phyloP scores from a whole-genome alignment of 1,140 invertebrate species.

The Trinorchestia longiramus region DNA sequence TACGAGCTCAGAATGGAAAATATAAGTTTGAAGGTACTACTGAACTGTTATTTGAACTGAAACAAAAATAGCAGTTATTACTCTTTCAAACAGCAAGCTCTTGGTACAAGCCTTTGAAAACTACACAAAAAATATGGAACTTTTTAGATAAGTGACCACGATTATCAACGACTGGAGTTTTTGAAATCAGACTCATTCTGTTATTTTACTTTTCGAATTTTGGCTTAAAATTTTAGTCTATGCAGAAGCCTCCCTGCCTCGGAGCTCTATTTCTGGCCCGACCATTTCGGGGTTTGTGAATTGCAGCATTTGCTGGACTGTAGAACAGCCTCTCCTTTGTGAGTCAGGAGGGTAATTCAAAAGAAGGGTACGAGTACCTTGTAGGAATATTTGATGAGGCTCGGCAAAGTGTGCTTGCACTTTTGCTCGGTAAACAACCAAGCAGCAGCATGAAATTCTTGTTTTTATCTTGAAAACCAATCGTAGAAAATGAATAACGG shows the following conservation, averaged over 20 bases:
- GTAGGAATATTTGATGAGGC: not conserved
- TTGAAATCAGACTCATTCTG: not conserved
- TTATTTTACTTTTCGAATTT: not conserved
- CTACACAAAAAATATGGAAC: not conserved
- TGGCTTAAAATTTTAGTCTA: not conserved
- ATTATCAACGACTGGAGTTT: not conserved
- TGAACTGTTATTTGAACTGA: no score
- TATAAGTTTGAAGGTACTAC: no score
- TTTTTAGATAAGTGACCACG: not conserved
- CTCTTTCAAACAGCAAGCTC: no score
- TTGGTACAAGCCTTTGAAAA: not conserved
- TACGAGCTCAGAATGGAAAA: no score
- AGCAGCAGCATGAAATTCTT: no score
- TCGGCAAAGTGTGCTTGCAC: not conserved
- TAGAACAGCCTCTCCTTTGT: not conserved
- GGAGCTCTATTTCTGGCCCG: not conserved
- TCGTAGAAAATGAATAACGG: not conserved
- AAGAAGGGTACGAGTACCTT: not conserved
- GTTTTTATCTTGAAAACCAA: no score
- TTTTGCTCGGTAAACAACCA: not conserved
- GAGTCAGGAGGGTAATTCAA: not conserved
- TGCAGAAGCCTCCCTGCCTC: not conserved
- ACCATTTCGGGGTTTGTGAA: not conserved
- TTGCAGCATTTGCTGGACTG: not conserved
- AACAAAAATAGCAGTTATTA: no score